Evolutionary conservation across 1,140 invertebrate genomes (phyloP).

Genomic region (Drosophila nigrodunni): DNA sequence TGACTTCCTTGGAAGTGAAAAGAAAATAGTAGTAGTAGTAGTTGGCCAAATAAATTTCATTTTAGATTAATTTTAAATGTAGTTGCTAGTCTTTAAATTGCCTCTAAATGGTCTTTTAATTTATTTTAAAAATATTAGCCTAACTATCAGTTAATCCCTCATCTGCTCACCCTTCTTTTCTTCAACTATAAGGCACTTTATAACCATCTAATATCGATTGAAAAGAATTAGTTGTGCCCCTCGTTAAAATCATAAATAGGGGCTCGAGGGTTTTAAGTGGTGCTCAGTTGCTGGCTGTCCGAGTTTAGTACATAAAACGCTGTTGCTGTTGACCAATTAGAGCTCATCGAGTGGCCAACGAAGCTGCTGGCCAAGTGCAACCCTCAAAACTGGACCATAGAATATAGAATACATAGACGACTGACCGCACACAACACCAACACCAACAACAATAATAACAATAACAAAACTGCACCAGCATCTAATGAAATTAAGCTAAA

Average conservation of each 20-base stretch:
- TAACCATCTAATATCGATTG: slow-evolving; percentile 43
- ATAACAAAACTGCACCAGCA: slow-evolving; percentile 56
- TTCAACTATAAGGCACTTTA: not conserved
- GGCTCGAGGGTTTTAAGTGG: slow-evolving; percentile 54
- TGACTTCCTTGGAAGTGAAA: not conserved
- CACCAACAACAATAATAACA: slow-evolving; percentile 20
- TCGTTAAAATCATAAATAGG: slow-evolving; percentile 52
- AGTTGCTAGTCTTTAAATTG: no score
- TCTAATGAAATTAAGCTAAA: slow-evolving; percentile 69
- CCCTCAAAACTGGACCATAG: slow-evolving; percentile 38
- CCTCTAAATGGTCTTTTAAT: no score
- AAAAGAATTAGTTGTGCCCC: slow-evolving; percentile 14
- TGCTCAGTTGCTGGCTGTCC: slow-evolving; percentile 21
- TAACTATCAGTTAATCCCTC: not conserved
- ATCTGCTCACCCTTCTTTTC: not conserved
- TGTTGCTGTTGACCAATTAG: slow-evolving; percentile 69
- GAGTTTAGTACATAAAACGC: slow-evolving; percentile 45
- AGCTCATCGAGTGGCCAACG: slow-evolving; percentile 38
- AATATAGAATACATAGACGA: slow-evolving; percentile 33
- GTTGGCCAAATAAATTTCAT: no score
- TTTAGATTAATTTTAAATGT: no score
- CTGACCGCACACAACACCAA: slow-evolving; percentile 32
- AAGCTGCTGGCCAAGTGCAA: slow-evolving; percentile 55
- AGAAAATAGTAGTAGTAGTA: not conserved
- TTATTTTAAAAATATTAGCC: not conserved